Evolutionary conservation across 2,113 vertebrate genomes (phyloP), one percentile per base, ranked within the genome.

Genomic region (Hippolais icterina): DNA sequence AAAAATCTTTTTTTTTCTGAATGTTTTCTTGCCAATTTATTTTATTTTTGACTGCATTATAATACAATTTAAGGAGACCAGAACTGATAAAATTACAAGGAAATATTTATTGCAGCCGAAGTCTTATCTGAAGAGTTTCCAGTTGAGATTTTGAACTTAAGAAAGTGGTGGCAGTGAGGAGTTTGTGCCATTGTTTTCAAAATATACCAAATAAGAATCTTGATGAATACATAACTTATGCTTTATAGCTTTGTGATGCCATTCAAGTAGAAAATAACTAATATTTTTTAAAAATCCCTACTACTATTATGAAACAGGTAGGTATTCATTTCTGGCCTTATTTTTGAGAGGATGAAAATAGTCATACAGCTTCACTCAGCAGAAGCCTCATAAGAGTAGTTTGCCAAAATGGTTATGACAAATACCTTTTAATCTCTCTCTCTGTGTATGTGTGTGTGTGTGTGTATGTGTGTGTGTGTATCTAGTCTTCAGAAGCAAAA

Each of bases 201-300:
- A 92, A 88, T 59, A 68, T 5, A 35, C 9, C 6, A 61, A 27
- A 20, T 52, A 63, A 83, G 29, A 92, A 56, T 15, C 50, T 29
- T 37, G 29, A 37, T 33, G 7, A 80, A 74, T 69, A 44, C 1
- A 5, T 75, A 81, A 25, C 16, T 42, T 74, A 61, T 0, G 6
- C 18, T 56, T 63, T 22, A 19, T 44, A 61, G 14, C 12, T 93
- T 85, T 82, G n/a, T 69, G 35, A 65, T 1, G 1, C 21, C 61
- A 25, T 46, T 59, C 17, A 72, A 76, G 46, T 29, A 79, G 20
- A 89, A 89, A 78, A 18, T 35, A 64, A 65, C 33, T 25, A 49
- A 12, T 35, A 5, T 64, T 54, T 52, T 2, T 33, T 1, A 1
- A 2, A 39, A 21, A 15, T 41, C 12, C 0, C 0, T 7, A 1